Evolutionary conservation across 2,888 invertebrate species (phyloP).

Genomic region (Pimpla rufipes): DNA sequence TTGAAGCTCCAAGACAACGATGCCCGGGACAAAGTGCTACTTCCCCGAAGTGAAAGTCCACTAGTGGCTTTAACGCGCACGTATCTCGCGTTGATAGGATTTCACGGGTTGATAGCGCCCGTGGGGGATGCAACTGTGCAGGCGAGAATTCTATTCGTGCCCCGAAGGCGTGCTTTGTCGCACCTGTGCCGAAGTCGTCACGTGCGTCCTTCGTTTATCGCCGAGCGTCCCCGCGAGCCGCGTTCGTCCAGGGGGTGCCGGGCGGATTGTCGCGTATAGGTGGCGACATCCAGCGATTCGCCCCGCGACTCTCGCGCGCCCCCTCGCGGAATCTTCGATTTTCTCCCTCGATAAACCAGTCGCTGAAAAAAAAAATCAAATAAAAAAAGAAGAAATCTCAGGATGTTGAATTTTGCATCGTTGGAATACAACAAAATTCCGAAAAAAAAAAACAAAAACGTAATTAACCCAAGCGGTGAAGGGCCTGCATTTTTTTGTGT

Average conservation of each 20-base stretch:
- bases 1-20: neutral
- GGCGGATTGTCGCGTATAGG: slow-evolving; percentile 17
- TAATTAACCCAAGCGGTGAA: too few relatives aligned
- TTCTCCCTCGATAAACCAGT: slow-evolving; percentile 30
- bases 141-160: slow-evolving; percentile 44
- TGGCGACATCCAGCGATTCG: slow-evolving; percentile 50
- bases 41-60: slow-evolving; percentile 29
- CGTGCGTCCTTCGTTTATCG: slow-evolving; percentile 56
- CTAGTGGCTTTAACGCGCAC: neutral
- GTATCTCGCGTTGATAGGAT: slow-evolving; percentile 33
- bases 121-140: slow-evolving; percentile 42
- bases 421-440: too few relatives aligned
- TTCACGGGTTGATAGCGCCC: slow-evolving; percentile 30
- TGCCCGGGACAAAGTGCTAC: neutral
- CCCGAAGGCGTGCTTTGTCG: slow-evolving; percentile 53
- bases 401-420: too few relatives aligned
- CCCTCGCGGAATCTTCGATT: slow-evolving; percentile 74
- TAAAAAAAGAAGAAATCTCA: neutral
- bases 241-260: neutral
- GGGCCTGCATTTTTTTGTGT: too few relatives aligned
- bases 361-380: neutral
- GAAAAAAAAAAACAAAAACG: too few relatives aligned
- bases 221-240: slow-evolving; percentile 22
- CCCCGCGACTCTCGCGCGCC: slow-evolving; percentile 63
- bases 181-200: slow-evolving; percentile 58